These are phyloP conservation scores for Drosophila cardini DNA, from an alignment of 1,140 invertebrate genomes.

Conservation along the genomic window DNA sequence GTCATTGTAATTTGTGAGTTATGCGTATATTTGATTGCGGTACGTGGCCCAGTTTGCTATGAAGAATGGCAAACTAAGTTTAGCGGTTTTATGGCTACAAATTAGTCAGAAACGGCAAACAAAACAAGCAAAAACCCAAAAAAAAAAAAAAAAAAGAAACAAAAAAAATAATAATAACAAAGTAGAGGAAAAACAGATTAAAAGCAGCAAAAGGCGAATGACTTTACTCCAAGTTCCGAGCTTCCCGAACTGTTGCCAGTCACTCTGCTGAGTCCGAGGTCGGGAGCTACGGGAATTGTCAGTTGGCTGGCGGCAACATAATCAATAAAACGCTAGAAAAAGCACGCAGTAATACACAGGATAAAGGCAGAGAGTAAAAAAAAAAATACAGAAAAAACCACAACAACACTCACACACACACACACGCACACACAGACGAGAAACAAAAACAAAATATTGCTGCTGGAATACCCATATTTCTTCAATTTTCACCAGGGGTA, in stretches of 20 bases:
- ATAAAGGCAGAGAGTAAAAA: slow-evolving; percentile 35
- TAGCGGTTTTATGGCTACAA: slow-evolving; percentile 57
- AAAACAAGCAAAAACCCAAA: slow-evolving; percentile 18
- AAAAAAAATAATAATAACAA: slow-evolving; percentile 1
- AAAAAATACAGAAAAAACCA: slow-evolving; percentile 3
- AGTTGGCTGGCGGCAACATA: slow-evolving; percentile 55
- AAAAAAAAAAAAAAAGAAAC: slow-evolving; percentile 3
- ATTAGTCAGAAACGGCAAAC: slow-evolving; percentile 55
- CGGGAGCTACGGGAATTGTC: slow-evolving; percentile 49
- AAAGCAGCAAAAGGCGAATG: slow-evolving; percentile 52
- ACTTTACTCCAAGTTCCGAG: slow-evolving; percentile 40
- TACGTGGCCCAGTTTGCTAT: slow-evolving; percentile 44
- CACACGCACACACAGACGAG: background rate
- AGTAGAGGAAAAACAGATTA: slow-evolving; percentile 28
- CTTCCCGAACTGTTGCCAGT: slow-evolving; percentile 10
- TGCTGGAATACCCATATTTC: slow-evolving; percentile 13
- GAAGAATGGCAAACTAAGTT: slow-evolving; percentile 31
- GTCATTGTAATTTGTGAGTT: slow-evolving; percentile 42
- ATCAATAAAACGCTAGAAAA: slow-evolving; percentile 70
- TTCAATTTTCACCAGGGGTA: background rate
- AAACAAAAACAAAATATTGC: slow-evolving; percentile 26
- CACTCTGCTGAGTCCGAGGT: slow-evolving; percentile 9
- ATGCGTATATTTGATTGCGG: background rate
- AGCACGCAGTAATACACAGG: slow-evolving; percentile 55
- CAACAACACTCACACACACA: slow-evolving; percentile 12